Base-by-base conservation (phyloP, 1,140 invertebrate species). In the Cherax quadricarinatus region DNA sequence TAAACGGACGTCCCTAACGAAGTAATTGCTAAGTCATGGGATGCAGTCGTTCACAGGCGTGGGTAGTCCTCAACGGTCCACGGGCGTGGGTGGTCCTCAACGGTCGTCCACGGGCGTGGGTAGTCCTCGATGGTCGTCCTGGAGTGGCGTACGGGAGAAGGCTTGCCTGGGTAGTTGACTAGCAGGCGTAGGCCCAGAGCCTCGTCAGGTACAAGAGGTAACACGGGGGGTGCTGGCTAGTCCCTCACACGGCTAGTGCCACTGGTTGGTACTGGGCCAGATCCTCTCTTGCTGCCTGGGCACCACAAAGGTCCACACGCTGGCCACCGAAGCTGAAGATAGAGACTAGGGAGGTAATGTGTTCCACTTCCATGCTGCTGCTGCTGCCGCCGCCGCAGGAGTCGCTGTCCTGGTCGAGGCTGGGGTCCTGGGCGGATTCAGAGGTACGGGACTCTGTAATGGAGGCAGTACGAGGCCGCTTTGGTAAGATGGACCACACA, bases 311-410 rank as follows among this genome's bases (percentile, higher is more conserved):
- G 48, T 91, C 90, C 85, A 70, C 78, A 30, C 90, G 73, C 41
- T 79, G 93, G 88, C 95, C 95, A 49, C 96, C 96, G 93, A 96
- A 96, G 94, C 96, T 96, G 94, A 96, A 96, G 91, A 96, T 96
- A 60, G 96, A 96, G 49, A 96, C 96, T 70, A 96, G 94, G 53
- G 95, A 96, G 48, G 96, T 96, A 70, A 96, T 96, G 60, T 96
- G 94, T 93, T 96, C 96, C 91, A 96, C 96, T 93, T 96, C 96
- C 96, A 96, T 96, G 12, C 95, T 94, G 18, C 94, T 95, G 30
- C 30, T 41, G 30, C n/a, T n/a, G n/a, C n/a, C n/a, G n/a, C n/a
- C n/a, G 41, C 94, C 94, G 73, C 73, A 57, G 24, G 49, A 94
- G 94, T 4, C 95, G 94, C 6, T 94, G 93, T 30, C 82, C 83